Conservation (phyloP, 2,797 vertebrate genomes). For the Acomys russatus region DNA sequence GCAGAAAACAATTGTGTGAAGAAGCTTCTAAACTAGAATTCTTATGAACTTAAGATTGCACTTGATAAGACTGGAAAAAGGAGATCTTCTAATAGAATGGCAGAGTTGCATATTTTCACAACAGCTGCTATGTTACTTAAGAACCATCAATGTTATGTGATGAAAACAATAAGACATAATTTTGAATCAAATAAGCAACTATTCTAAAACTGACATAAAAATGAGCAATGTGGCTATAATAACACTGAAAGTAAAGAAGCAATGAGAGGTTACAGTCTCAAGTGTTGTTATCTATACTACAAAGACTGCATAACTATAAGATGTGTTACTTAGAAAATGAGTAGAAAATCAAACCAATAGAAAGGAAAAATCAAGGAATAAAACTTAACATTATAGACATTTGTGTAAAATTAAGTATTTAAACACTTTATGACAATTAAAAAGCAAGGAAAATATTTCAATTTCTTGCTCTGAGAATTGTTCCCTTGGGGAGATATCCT, state of each 20-base stretch:
- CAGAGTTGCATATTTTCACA: not conserved
- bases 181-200: not conserved
- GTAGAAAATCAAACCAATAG: not conserved
- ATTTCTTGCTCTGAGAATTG: too few species aligned
- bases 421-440: too few species aligned
- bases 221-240: not conserved
- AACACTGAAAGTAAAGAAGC: not conserved
- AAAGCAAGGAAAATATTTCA: too few species aligned
- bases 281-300: not conserved
- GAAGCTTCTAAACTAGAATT: not conserved
- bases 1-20: not conserved
- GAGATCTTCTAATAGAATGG: conserved; percentile 13
- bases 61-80: not conserved
- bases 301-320: not conserved
- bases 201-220: conserved; percentile 16
- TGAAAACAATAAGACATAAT: not conserved
- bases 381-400: not conserved
- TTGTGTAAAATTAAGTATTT: not conserved
- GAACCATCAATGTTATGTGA: not conserved
- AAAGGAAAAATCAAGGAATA: not conserved
- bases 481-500: too few species aligned
- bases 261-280: not conserved
- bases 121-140: not conserved
- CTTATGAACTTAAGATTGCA: not conserved
- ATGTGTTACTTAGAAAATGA: not conserved